phyloP scores from a whole-genome alignment of 2,888 invertebrate species.

The Carpatolechia fugitivella region DNA sequence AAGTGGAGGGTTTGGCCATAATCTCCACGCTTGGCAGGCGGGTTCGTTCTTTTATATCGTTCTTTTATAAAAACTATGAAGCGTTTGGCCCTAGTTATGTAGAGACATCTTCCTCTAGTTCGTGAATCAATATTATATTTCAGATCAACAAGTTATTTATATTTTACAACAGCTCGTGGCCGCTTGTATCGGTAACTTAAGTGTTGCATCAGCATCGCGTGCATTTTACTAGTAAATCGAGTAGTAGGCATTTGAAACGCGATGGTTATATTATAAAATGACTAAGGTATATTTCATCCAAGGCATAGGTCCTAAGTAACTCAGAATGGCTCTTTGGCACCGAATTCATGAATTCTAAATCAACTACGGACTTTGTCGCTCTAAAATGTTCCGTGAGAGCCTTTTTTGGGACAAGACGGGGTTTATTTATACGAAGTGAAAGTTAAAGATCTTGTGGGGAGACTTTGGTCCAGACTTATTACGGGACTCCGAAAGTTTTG shows the following conservation, averaged over 20 bases:
- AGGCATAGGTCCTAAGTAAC: background rate
- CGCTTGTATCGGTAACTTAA: too few species aligned
- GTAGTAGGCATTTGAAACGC: too few species aligned
- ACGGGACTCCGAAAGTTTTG: background rate
- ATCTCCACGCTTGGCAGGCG: too few species aligned
- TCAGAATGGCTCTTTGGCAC: slow-evolving; percentile 11
- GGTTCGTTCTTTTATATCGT: too few species aligned
- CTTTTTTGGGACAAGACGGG: background rate
- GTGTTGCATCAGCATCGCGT: background rate
- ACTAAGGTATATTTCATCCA: background rate
- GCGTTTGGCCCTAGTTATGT: too few species aligned
- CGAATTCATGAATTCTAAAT: slow-evolving; percentile 19
- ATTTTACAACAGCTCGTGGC: too few species aligned
- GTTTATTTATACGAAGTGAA: background rate
- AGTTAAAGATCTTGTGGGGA: background rate
- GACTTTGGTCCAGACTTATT: background rate
- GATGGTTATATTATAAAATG: background rate
- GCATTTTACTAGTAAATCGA: too few species aligned
- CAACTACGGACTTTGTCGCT: slow-evolving; percentile 12
- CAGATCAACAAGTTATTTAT: too few species aligned
- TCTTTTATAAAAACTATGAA: too few species aligned
- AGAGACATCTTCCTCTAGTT: too few species aligned
- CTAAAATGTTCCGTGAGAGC: slow-evolving; percentile 4
- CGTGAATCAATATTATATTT: too few species aligned
- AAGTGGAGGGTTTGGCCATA: too few species aligned